Conservation (phyloP, 2,113 vertebrate species). For the Amphiprion ocellaris region DNA sequence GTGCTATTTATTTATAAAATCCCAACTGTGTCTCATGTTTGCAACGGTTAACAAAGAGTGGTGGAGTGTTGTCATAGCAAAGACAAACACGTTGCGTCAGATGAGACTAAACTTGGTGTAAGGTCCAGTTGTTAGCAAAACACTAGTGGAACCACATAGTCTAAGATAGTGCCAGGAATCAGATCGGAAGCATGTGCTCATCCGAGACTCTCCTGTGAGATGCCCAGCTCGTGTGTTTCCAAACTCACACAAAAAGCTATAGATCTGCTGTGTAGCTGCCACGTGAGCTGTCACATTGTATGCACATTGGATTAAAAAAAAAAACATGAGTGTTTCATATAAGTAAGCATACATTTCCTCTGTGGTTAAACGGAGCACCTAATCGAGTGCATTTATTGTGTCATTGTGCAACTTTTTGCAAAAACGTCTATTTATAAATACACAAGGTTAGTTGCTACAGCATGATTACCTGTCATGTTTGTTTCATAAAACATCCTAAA, state of each 20-base stretch:
- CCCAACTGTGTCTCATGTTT: slow-evolving; percentile 2
- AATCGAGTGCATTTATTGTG: accelerated
- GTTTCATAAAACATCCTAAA: slow-evolving; percentile 17
- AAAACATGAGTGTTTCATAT: not conserved
- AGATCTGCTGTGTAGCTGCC: not conserved
- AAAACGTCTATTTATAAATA: not conserved
- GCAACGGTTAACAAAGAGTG: not conserved
- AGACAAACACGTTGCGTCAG: not conserved
- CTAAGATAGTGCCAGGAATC: not conserved
- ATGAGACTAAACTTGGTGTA: not conserved
- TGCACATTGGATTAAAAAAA: not conserved
- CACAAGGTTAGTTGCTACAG: not conserved
- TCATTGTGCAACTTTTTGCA: not conserved
- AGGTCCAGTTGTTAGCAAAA: not conserved
- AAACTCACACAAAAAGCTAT: not conserved
- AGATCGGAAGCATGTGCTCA: not conserved
- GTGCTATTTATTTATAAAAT: not conserved
- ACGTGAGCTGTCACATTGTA: not conserved
- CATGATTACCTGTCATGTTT: not conserved
- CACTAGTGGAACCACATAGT: not conserved
- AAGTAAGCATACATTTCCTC: not conserved
- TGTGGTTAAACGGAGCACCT: not conserved
- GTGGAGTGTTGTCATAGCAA: not conserved
- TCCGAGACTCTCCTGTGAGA: not conserved
- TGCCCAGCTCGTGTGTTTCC: slow-evolving; percentile 5